These are phyloP conservation scores for Scrobipalpa atriplicella DNA, from an alignment of 2,888 invertebrate genomes.

Conservation along the genomic window DNA sequence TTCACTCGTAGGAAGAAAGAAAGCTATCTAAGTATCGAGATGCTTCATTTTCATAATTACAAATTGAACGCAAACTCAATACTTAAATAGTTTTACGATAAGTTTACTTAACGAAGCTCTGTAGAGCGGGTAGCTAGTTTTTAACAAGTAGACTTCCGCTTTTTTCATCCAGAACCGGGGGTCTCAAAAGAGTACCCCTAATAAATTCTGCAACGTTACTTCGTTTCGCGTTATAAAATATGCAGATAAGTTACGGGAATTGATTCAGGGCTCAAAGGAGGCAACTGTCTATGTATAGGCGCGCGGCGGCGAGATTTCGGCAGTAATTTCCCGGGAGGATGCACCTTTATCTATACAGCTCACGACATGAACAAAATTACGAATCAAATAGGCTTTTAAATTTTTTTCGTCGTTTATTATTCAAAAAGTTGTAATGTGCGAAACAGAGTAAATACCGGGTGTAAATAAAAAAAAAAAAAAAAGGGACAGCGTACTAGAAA, in stretches of 20 bases:
- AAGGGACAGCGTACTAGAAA: no score
- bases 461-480: no score
- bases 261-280: conserved; percentile 79
- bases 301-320: conserved; percentile 68
- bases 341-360: conserved; percentile 63
- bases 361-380: conserved; percentile 10
- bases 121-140: no score
- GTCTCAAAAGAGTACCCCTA: conserved; percentile 25
- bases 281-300: conserved; percentile 68
- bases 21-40: no score
- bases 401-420: background rate
- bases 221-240: conserved; percentile 78
- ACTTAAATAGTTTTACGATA: no score
- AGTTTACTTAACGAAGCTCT: no score
- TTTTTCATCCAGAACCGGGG: background rate
- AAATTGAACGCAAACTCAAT: no score
- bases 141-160: background rate
- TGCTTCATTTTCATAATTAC: no score
- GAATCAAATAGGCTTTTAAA: background rate
- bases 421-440: no score
- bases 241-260: conserved; percentile 81
- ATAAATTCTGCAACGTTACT: conserved; percentile 65
- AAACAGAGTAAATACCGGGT: no score
- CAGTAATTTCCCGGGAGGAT: conserved; percentile 77
- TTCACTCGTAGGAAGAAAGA: no score